phyloP scores from a whole-genome alignment of 2,888 invertebrate genomes.

The Stenotaenia linearis region DNA sequence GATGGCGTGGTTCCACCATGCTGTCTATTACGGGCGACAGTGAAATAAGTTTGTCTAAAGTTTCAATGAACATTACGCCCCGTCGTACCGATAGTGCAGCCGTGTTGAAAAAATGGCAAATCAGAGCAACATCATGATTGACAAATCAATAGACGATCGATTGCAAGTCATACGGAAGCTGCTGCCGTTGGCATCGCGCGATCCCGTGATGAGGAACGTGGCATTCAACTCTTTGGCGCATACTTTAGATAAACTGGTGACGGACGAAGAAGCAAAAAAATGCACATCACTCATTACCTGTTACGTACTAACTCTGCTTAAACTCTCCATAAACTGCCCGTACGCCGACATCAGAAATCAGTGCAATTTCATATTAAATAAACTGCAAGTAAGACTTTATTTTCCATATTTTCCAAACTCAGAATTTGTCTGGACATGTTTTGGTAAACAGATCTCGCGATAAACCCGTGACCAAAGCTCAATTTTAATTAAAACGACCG shows the following conservation, averaged over 20 bases:
- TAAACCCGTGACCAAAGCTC: not conserved
- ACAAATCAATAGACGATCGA: not conserved
- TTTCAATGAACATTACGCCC: not conserved
- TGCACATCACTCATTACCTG: not conserved
- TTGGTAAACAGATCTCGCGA: not conserved
- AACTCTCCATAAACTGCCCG: constrained; percentile 57
- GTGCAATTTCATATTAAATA: constrained; percentile 55
- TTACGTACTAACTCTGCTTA: constrained; percentile 56
- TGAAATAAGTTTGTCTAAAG: not conserved
- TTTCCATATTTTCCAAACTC: too few relatives aligned
- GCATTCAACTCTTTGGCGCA: not conserved
- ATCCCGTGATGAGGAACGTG: not conserved
- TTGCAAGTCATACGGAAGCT: not conserved
- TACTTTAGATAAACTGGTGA: not conserved
- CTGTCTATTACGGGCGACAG: not conserved
- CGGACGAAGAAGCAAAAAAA: not conserved
- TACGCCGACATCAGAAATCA: constrained; percentile 57
- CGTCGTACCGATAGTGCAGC: not conserved
- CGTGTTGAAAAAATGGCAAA: not conserved
- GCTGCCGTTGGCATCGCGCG: not conserved
- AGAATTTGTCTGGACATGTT: not conserved
- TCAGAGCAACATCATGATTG: not conserved
- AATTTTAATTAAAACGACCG: not conserved
- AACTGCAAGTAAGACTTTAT: constrained; percentile 57
- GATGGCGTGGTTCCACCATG: not conserved